A percentile compares a stretch with the other conserved stretches of the same genome.
Conservation (phyloP, 1,140 invertebrate species). For the Ceratoteleas bidentatus region DNA sequence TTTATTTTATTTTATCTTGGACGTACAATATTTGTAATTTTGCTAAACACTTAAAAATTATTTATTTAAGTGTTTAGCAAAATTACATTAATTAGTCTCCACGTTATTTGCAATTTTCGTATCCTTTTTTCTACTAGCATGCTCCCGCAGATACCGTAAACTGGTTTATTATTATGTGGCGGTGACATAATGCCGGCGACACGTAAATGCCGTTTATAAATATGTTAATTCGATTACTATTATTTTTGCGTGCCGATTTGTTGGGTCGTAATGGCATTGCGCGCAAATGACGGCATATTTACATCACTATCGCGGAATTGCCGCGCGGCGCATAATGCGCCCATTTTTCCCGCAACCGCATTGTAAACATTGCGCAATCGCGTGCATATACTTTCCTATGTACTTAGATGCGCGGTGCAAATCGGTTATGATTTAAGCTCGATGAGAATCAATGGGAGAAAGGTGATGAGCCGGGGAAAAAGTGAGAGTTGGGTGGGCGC, state of each 20-base stretch:
- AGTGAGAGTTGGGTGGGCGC: constrained; percentile 24
- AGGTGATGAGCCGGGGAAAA: constrained; percentile 36
- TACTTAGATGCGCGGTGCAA: constrained; percentile 22
- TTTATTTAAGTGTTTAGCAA: no score
- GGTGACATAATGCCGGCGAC: no score
- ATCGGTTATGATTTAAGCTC: constrained; percentile 39
- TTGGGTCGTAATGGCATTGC: background rate
- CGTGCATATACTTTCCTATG: constrained; percentile 23
- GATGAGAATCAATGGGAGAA: constrained; percentile 37
- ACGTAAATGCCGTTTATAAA: no score
- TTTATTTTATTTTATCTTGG: no score
- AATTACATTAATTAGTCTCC: no score
- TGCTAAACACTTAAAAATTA: no score
- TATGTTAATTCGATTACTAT: background rate
- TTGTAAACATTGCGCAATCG: constrained; percentile 47
- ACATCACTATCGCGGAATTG: constrained; percentile 33
- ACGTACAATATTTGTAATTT: no score
- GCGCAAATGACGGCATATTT: constrained; percentile 14
- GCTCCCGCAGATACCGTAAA: no score
- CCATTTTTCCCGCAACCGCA: constrained; percentile 29
- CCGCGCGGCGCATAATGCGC: constrained; percentile 14
- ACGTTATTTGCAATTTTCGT: no score
- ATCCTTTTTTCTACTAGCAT: no score
- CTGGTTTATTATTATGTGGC: no score
- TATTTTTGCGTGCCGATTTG: background rate